Evolutionary conservation across 1,140 invertebrate genomes (phyloP), one percentile per base, ranked within the genome.

Genomic region (Phymorhynchus buccinoides): DNA sequence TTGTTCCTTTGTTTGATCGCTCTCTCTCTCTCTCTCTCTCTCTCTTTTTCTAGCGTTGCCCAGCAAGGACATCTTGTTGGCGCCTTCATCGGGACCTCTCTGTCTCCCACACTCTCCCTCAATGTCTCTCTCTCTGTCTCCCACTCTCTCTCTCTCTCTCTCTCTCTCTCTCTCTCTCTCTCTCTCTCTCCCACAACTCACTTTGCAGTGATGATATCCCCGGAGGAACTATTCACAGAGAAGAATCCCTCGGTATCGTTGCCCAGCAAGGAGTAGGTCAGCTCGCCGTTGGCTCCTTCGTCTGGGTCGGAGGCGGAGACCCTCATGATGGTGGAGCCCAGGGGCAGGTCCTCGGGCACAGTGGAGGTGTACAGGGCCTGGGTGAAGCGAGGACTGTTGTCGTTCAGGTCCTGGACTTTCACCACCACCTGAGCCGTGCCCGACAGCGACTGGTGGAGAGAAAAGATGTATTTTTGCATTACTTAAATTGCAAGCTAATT

Each of bases 281-380:
- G 88, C 83, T 86, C 88, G 27, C 88, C 97, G 96, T 94, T 98
- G 96, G 96, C 95, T 1, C 96, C 96, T 87, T 95, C 95, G 91
- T 98, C 97, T 84, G 95, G 94, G 93, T 98, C 97, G 32, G 96
- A 95, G 2, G 97, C 96, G 42, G 94, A 94, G 0, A 97, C 39
- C 89, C 96, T 95, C 3, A 96, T 94, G 14, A 93, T 90, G 12
- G 85, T 83, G 14, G 88, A 87, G 3, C 90, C 90, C 2, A 87
- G 83, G 16, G 81, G 77, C 18, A 88, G 83, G 79, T 93, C 88
- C 78, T 93, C 92, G 88, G 95, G 95, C n/a, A 97, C 95, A 80
- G 84, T 85, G 14, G 85, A 75, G 27, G 83, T 87, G 85, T 91
- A 92, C 37, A 44, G 22, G n/a, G 62, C 14, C 62, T 83, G 32